Base-by-base conservation (phyloP, 2,797 vertebrate species). In the Alauda arvensis region DNA sequence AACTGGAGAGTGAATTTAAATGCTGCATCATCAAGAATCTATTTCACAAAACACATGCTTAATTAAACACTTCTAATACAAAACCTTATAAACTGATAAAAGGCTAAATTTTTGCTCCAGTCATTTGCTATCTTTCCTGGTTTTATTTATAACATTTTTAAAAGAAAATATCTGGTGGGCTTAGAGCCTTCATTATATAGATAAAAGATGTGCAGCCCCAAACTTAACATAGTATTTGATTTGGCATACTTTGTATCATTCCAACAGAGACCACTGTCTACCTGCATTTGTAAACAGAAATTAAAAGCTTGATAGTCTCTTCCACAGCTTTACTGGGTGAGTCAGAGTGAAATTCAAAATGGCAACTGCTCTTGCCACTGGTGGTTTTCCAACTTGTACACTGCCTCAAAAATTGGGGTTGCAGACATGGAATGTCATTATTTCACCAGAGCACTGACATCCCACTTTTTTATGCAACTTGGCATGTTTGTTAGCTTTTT, bases 341-440 rank as follows among this genome's bases (percentile, higher is more conserved):
- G 28, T 33, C 68, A 88, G 81, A 94, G 78, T 16, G 42, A 94
- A 94, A 97, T 96, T 95, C 90, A 89, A 89, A 85, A 92, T 95
- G 96, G 96, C 96, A 97, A 93, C 94, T 97, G 97, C 46, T 97
- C 96, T 97, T 97, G 97, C 97, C 97, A 95, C 91, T 57, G 96
- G 97, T 96, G 95, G 67, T 97, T 96, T 96, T 95, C 87, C 92
- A 94, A 61, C 75, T 93, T 84, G 87, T 80, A 63, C 43, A 5
- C 45, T 72, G 92, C 88, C 95, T 96, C 85, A 93, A 84, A 92
- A 89, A 89, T 77, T 77, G 46, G 42, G 55, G 75, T 68, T 88
- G 85, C 53, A 89, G 95, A 95, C 91, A 53, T 23, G 34, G 52
- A 81, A 76, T 92, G 87, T 94, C 93, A 74, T 79, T 83, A 85